A percentile compares a stretch with the other conserved stretches of the same genome.
phyloP scores from a whole-genome alignment of 2,113 vertebrate genomes.

The Pipra filicauda region DNA sequence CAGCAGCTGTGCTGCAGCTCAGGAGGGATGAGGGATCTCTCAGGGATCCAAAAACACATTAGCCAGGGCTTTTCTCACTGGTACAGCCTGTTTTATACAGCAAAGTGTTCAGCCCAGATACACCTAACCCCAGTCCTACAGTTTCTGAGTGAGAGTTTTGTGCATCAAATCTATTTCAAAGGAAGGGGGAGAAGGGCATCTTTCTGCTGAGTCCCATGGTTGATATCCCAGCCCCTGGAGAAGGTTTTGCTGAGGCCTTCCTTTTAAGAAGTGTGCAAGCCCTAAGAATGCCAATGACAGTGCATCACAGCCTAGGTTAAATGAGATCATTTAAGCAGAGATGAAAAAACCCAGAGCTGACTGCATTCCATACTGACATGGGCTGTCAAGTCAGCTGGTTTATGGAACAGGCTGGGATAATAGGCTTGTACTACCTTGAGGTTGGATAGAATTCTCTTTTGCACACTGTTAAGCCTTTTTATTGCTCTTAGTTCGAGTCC shows the following conservation, averaged over 20 bases:
- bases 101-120: background rate
- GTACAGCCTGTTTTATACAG: background rate
- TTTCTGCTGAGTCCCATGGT: background rate
- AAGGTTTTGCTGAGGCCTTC: background rate
- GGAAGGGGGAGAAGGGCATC: background rate
- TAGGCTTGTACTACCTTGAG: background rate
- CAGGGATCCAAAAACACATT: background rate
- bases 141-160: background rate
- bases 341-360: constrained; percentile 15
- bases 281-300: background rate
- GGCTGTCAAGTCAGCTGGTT: constrained; percentile 34
- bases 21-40: background rate
- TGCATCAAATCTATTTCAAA: background rate
- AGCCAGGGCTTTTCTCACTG: background rate
- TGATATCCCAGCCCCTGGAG: background rate
- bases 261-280: background rate
- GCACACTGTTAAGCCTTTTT: background rate
- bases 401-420: constrained; percentile 4
- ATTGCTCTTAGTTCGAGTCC: background rate
- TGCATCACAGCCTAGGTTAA: background rate
- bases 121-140: background rate
- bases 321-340: background rate
- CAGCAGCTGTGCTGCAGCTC: constrained; percentile 8
- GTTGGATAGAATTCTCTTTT: background rate
- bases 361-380: constrained; percentile 7